phyloP scores from a whole-genome alignment of 2,888 invertebrate genomes.

The Mystacides longicornis region DNA sequence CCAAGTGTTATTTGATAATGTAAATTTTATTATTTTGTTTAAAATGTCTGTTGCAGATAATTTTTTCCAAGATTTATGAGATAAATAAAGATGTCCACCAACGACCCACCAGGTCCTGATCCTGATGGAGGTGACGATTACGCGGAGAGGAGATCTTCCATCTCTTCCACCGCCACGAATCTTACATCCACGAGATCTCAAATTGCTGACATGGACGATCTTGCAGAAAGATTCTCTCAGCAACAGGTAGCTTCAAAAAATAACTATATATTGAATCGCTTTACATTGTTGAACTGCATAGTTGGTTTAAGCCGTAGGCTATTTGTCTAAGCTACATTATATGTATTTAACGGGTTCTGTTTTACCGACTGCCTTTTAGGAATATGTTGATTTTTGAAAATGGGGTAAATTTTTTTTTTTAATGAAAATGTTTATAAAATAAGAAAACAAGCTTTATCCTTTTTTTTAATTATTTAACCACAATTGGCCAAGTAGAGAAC shows the following conservation, averaged over 20 bases:
- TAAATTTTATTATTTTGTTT: not conserved
- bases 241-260: constrained; percentile 20
- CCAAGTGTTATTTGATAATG: not conserved
- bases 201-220: constrained; percentile 19
- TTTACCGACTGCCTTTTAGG: not conserved
- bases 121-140: constrained; percentile 12
- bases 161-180: not conserved
- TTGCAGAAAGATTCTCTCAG: constrained; percentile 23
- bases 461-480: too few species aligned
- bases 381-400: not conserved
- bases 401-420: not conserved
- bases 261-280: not conserved
- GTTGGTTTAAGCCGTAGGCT: too few species aligned
- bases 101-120: constrained; percentile 20
- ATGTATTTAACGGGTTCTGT: not conserved
- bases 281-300: too few species aligned
- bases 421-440: too few species aligned
- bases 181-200: constrained; percentile 10
- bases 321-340: too few species aligned
- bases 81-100: constrained; percentile 22
- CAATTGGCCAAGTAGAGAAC: too few species aligned
- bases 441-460: too few species aligned
- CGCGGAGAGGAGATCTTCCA: not conserved
- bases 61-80: constrained; percentile 16
- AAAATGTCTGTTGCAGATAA: not conserved